Evolutionary conservation across 2,888 invertebrate genomes (phyloP), one percentile per base, ranked within the genome.

Genomic region (Cantharis nigra): DNA sequence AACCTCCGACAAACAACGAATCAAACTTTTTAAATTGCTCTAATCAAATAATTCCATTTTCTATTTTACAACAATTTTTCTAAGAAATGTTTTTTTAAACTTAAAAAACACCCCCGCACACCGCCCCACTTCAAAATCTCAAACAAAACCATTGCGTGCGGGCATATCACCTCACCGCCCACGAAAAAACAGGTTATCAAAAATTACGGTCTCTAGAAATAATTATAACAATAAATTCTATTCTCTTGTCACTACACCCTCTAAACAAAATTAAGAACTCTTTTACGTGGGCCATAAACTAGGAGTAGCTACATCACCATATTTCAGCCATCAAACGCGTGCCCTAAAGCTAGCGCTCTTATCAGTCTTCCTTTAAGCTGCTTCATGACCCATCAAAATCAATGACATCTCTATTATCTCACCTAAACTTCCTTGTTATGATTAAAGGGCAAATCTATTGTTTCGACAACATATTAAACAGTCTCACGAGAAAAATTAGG

Each of bases 1-100:
- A 28, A 63, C 26, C 16, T 23, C 23, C 78, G 79, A 72, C 30
- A 28, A 16, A 13, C 73, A 18, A 72, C 78, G 79, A 79, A 18
- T 69, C 28, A 16, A 16, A 30, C 69, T 26, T 69, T 26, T 30
- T 23, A 69, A 69, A 69, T 69, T 69, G 69, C 69, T 69, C 28
- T 69, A 69, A 69, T 69, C 69, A 69, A 65, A 65, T 65, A 65
- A 65, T 65, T 65, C 65, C 14, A n/a, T 65, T 70, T 65, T 69
- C 30, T 70, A 69, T 63, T 11, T 13, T 65, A 20, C 5, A 23
- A 23, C 65, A 65, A 23, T 64, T 18, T 64, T 10, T 64, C 64
- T 0, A 64, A 9, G 16, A 64, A 64, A 64, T 64, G 16, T 18
- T 18, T 2, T 16, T 64, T 64, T 3, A 3, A 16, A 64, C 16